phyloP scores from a whole-genome alignment of 2,797 vertebrate species.

The Thunnus albacares region DNA sequence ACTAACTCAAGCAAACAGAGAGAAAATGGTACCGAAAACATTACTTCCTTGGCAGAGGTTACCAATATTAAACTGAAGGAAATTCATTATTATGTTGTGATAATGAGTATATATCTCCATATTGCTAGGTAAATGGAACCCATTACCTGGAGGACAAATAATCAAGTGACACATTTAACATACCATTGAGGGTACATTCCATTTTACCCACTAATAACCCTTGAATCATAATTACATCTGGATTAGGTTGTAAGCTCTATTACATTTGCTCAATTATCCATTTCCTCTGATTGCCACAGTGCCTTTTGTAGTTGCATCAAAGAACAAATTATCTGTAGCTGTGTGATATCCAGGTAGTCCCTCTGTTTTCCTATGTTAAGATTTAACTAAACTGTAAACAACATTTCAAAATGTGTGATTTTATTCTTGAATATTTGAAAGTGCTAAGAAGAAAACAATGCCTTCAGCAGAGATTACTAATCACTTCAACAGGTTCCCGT shows the following conservation, averaged over 20 bases:
- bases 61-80: conserved; percentile 34
- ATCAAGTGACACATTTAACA: conserved; percentile 69
- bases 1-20: conserved; percentile 13
- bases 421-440: conserved; percentile 24
- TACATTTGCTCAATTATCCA: conserved; percentile 66
- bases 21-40: conserved; percentile 15
- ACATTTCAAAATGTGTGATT: conserved; percentile 5
- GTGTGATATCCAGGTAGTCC: conserved; percentile 2
- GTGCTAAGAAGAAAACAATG: conserved; percentile 21
- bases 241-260: conserved; percentile 57
- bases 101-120: conserved; percentile 40
- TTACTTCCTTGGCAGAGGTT: neutral
- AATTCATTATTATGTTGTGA: conserved; percentile 45
- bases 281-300: conserved; percentile 44
- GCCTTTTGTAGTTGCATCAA: conserved; percentile 43
- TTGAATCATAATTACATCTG: conserved; percentile 68
- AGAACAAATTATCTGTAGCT: conserved; percentile 41
- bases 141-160: conserved; percentile 68
- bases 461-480: conserved; percentile 49
- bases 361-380: conserved; percentile 12
- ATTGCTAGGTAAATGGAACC: conserved; percentile 59
- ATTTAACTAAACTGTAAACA: conserved; percentile 20
- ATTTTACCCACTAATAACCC: conserved; percentile 64
- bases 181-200: conserved; percentile 53
- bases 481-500: conserved; percentile 47